These are phyloP conservation scores for Thunnus albacares DNA, from an alignment of 2,797 vertebrate genomes.

Conservation along the genomic window DNA sequence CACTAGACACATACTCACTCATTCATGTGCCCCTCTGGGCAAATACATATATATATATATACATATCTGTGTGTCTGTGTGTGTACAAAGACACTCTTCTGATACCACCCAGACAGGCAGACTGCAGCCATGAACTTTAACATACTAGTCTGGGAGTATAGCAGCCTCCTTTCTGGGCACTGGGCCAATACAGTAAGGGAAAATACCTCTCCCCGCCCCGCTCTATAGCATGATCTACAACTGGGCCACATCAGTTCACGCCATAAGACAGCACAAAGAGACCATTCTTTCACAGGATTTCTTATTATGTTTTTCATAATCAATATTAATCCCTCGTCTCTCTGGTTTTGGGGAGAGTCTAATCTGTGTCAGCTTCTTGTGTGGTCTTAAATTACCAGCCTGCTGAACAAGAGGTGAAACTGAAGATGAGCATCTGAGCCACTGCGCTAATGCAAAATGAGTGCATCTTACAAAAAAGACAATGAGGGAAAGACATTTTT, in stretches of 20 bases:
- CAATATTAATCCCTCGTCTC: slow-evolving; percentile 54
- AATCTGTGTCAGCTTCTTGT: slow-evolving; percentile 44
- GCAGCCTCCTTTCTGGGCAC: slow-evolving; percentile 54
- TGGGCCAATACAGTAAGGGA: slow-evolving; percentile 62
- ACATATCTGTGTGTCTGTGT: background rate
- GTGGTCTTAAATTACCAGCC: slow-evolving; percentile 45
- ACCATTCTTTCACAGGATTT: slow-evolving; percentile 58
- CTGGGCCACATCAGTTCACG: slow-evolving; percentile 52
- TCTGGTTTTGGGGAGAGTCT: slow-evolving; percentile 27
- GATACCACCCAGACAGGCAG: slow-evolving; percentile 59
- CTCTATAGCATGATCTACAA: slow-evolving; percentile 48
- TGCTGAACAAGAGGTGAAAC: background rate
- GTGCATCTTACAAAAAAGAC: background rate
- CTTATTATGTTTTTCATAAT: slow-evolving; percentile 58
- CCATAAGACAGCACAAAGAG: slow-evolving; percentile 59
- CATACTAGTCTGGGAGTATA: slow-evolving; percentile 66
- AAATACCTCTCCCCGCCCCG: slow-evolving; percentile 60
- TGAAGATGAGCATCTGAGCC: slow-evolving; percentile 32
- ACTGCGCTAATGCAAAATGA: background rate
- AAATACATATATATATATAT: slow-evolving; percentile 9
- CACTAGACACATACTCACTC: slow-evolving; percentile 7
- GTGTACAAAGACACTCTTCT: slow-evolving; percentile 30
- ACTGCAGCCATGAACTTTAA: slow-evolving; percentile 78
- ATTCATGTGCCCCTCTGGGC: slow-evolving; percentile 40
- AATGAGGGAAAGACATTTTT: background rate